Conservation (phyloP, 2,797 vertebrate genomes). For the Molossus molossus region DNA sequence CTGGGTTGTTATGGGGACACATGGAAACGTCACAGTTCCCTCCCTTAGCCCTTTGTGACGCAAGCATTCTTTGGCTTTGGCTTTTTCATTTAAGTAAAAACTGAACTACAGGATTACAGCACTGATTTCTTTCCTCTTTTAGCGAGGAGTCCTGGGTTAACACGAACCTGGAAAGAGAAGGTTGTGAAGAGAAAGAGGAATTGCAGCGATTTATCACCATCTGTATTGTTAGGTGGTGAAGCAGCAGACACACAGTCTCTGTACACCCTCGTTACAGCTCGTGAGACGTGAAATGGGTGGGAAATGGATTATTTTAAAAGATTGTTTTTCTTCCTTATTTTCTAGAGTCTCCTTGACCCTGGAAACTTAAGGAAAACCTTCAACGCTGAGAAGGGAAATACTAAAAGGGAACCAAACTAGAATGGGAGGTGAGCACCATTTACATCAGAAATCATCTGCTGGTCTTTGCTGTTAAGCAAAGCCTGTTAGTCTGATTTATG, state of each 20-base stretch:
- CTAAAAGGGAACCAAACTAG: not conserved
- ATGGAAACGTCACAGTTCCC: not conserved
- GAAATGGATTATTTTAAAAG: not conserved
- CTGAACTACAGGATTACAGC: not conserved
- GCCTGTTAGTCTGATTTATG: not conserved
- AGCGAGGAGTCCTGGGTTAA: not conserved
- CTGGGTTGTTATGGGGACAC: not conserved
- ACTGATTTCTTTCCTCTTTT: not conserved
- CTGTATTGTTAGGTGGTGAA: not conserved
- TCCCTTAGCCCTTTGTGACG: not conserved
- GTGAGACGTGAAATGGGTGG: not conserved
- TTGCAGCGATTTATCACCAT: not conserved
- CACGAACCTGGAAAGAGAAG: not conserved
- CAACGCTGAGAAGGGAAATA: not conserved
- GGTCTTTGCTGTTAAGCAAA: not conserved
- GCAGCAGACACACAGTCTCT: not conserved
- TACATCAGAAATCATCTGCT: not conserved
- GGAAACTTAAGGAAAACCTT: not conserved
- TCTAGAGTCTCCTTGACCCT: not conserved
- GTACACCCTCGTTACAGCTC: not conserved
- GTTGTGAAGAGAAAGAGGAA: not conserved
- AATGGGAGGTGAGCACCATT: not conserved
- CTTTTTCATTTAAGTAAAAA: slow-evolving; percentile 30
- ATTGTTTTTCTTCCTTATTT: slow-evolving; percentile 31
- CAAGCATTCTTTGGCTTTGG: not conserved